Percentiles rank a stretch among this genome's conserved stretches.
These are phyloP conservation scores for Aldabrachelys gigantea DNA, from an alignment of 2,113 vertebrate genomes.

Conservation along the genomic window DNA sequence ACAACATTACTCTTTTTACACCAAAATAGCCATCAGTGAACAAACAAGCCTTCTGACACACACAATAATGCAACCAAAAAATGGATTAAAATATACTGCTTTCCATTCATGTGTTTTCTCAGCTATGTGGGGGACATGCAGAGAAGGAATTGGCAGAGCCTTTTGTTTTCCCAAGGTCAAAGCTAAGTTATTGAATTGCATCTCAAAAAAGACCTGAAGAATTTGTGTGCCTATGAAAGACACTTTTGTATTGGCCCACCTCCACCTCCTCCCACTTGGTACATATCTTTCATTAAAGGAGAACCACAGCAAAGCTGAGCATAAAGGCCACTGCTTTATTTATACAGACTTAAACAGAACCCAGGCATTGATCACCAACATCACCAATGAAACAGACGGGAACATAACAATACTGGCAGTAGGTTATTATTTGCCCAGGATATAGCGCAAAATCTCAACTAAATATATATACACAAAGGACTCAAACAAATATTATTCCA, in stretches of 20 bases:
- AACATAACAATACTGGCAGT: background rate
- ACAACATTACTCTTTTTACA: background rate
- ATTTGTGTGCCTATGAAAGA: accelerated
- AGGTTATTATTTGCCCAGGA: background rate
- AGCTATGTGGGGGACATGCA: background rate
- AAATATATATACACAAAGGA: background rate
- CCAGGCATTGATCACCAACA: background rate
- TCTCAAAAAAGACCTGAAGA: background rate
- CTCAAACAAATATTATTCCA: background rate
- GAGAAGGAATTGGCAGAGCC: background rate
- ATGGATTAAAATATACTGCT: background rate
- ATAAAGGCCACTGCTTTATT: background rate
- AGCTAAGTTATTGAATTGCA: background rate
- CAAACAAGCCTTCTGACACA: background rate
- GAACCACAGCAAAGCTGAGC: background rate
- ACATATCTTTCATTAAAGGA: background rate
- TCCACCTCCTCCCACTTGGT: background rate
- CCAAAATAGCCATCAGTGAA: background rate
- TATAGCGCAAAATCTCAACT: background rate
- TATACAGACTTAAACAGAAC: background rate
- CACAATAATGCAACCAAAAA: background rate
- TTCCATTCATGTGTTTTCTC: background rate
- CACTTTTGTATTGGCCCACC: background rate
- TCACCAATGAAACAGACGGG: background rate
- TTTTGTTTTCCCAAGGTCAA: background rate